These are phyloP conservation scores for Drosophila gaucha DNA, from an alignment of 2,888 invertebrate genomes.

Conservation along the genomic window DNA sequence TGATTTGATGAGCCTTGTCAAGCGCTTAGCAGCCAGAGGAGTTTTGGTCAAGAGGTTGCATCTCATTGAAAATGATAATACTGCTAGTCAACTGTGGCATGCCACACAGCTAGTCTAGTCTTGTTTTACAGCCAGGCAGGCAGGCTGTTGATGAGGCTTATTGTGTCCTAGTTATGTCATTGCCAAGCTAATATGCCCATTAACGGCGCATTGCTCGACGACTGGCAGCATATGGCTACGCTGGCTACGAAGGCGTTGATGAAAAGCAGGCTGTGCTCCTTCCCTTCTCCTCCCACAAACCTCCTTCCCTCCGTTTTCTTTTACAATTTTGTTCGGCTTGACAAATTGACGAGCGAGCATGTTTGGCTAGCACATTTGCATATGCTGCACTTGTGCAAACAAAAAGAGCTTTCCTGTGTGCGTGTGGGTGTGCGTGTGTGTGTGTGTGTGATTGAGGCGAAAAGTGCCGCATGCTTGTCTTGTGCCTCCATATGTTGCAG, in stretches of 20 bases:
- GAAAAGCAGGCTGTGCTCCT: constrained; percentile 14
- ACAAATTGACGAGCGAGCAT: constrained; percentile 36
- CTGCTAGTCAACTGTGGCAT: too few species aligned
- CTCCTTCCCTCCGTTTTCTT: too few species aligned
- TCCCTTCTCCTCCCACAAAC: background rate
- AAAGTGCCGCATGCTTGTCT: constrained; percentile 54
- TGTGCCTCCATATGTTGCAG: constrained; percentile 51
- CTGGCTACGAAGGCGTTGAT: constrained; percentile 11
- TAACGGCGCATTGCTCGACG: constrained; percentile 19
- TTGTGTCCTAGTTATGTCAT: constrained; percentile 31
- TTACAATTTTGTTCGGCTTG: constrained; percentile 14
- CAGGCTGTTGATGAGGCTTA: constrained; percentile 23
- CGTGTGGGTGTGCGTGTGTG: background rate
- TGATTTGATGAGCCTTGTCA: too few species aligned
- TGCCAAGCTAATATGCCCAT: constrained; percentile 42
- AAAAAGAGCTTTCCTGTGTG: background rate
- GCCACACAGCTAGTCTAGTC: too few species aligned
- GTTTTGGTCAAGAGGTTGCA: background rate
- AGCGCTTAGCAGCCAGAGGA: background rate
- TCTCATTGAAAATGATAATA: background rate
- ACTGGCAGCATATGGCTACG: too few species aligned
- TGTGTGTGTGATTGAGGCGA: constrained; percentile 27
- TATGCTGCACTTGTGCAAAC: constrained; percentile 41
- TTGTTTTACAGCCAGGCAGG: background rate
- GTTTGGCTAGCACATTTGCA: constrained; percentile 47